Conservation (phyloP, 2,113 vertebrate species). For the Pavo muticus region DNA sequence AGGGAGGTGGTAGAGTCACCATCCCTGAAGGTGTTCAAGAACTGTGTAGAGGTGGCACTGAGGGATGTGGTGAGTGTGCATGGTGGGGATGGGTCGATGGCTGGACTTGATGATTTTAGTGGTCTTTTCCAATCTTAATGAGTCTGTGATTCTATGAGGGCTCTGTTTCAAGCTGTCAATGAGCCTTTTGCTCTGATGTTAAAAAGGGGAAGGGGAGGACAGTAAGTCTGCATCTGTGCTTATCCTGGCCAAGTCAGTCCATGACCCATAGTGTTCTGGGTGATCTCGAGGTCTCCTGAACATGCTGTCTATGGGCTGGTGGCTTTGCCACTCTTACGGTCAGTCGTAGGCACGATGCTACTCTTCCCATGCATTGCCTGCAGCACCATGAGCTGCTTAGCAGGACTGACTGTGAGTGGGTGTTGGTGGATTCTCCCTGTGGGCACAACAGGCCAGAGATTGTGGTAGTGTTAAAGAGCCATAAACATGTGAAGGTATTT, state of each 20-base stretch:
- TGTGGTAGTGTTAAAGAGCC: background rate
- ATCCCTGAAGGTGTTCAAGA: too few relatives aligned
- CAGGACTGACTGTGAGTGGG: background rate
- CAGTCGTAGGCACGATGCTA: background rate
- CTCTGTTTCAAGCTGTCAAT: background rate
- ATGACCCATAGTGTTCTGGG: background rate
- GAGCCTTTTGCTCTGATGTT: background rate
- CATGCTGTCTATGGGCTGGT: fast-evolving
- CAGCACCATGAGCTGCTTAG: background rate
- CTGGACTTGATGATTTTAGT: too few relatives aligned
- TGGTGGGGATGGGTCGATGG: too few relatives aligned
- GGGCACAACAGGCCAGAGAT: background rate
- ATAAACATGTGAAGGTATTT: background rate
- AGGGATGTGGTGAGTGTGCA: too few relatives aligned
- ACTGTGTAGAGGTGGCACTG: too few relatives aligned
- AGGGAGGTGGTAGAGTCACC: too few relatives aligned
- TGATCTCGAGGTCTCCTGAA: background rate
- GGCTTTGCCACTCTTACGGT: background rate
- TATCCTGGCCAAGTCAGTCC: background rate
- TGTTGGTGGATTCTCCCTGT: background rate
- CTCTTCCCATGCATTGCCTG: background rate
- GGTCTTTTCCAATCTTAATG: too few relatives aligned
- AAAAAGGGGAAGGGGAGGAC: background rate
- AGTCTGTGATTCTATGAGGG: background rate
- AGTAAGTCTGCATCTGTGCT: background rate